phyloP scores from a whole-genome alignment of 1,140 invertebrate genomes.

The Cylas formicarius region DNA sequence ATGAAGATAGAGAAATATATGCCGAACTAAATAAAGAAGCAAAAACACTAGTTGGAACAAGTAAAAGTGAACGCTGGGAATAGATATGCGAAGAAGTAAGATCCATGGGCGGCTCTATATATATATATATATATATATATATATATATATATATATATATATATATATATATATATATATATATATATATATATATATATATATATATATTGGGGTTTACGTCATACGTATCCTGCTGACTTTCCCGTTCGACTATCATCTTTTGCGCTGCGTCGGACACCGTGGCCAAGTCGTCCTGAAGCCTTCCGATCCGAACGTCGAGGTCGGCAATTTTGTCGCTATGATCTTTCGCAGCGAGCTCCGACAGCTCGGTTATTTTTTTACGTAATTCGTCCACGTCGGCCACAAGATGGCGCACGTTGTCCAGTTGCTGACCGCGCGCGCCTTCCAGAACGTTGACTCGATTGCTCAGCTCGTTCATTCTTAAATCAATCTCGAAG shows the following conservation, averaged over 20 bases:
- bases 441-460: conserved; percentile 30
- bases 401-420: conserved; percentile 27
- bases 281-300: conserved; percentile 41
- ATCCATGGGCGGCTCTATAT: no score
- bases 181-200: no score
- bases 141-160: no score
- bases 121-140: no score
- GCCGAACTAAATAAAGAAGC: no score
- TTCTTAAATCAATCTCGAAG: conserved; percentile 18
- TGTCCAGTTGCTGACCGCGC: conserved; percentile 25
- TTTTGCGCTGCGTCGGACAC: conserved; percentile 33
- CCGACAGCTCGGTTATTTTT: conserved; percentile 26
- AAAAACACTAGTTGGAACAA: no score
- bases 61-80: no score
- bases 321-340: conserved; percentile 18
- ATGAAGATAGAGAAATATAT: no score
- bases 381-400: conserved; percentile 29
- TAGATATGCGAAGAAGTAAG: no score
- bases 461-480: conserved; percentile 27
- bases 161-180: no score
- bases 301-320: conserved; percentile 32
- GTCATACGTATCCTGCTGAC: conserved; percentile 26
- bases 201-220: conserved; percentile 14
- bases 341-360: conserved; percentile 11
- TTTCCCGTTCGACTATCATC: conserved; percentile 40